These are phyloP conservation scores for Phacellophora camtschatica DNA, from an alignment of 30 jellyfish, hydroid and myxozoan genomes.

Conservation along the genomic window DNA sequence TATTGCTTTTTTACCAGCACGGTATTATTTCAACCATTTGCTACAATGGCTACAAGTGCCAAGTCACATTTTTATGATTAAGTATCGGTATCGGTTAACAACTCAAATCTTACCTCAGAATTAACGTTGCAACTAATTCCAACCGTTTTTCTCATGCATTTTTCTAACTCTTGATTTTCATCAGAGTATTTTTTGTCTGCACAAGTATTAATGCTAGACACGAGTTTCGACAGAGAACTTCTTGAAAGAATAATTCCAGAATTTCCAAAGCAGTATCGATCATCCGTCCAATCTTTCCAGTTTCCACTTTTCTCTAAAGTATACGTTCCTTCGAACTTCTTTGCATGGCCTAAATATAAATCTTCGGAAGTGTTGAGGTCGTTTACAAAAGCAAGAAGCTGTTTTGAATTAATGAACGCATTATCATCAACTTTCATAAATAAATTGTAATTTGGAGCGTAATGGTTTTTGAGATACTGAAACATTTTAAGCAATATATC, in stretches of 20 bases:
- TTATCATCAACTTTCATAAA: conserved; percentile 81
- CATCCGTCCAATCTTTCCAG: conserved; percentile 54
- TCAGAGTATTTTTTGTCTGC: conserved; percentile 5
- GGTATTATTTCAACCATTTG: too few species aligned
- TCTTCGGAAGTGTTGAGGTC: conserved; percentile 78
- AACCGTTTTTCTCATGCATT: conserved; percentile 40
- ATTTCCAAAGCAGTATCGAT: conserved; percentile 46
- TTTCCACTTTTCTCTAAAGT: conserved; percentile 38
- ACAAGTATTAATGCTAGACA: conserved; percentile 22
- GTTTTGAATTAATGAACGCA: conserved; percentile 64
- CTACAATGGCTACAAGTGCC: too few species aligned
- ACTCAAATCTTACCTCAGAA: conserved; percentile 75
- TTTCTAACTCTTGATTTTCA: conserved; percentile 38
- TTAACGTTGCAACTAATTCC: conserved; percentile 33
- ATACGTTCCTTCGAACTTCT: conserved; percentile 41
- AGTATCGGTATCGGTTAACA: too few species aligned
- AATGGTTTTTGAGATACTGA: conserved; percentile 87
- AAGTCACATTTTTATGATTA: too few species aligned
- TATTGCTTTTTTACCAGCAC: too few species aligned
- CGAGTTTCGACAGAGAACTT: conserved; percentile 59
- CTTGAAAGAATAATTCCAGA: conserved; percentile 71
- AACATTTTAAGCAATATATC: conserved; percentile 77
- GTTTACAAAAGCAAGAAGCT: conserved; percentile 49
- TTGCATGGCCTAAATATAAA: conserved; percentile 75
- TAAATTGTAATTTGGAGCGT: conserved; percentile 68